Evolutionary conservation across 2,113 vertebrate genomes (phyloP).

Genomic region (Pelodiscus sinensis): DNA sequence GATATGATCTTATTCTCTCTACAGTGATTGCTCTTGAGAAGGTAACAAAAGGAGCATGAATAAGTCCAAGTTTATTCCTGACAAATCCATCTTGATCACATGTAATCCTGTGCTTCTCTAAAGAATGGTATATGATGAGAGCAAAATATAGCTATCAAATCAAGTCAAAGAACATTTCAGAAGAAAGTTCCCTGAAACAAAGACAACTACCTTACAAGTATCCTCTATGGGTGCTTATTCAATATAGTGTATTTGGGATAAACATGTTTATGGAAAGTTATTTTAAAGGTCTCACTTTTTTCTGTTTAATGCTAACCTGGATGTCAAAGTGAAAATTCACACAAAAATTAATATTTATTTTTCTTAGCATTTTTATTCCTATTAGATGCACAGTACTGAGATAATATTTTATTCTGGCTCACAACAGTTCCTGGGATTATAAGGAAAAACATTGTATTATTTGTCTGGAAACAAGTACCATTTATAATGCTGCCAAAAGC

Average conservation of each 20-base stretch:
- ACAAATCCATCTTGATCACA: not conserved
- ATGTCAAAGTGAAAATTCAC: not conserved
- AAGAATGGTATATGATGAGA: constrained; percentile 18
- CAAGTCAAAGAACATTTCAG: constrained; percentile 3
- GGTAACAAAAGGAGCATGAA: not conserved
- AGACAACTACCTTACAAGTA: not conserved
- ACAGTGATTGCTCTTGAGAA: not conserved
- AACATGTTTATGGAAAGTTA: not conserved
- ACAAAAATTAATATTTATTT: not conserved
- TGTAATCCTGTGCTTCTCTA: not conserved
- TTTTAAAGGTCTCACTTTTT: not conserved
- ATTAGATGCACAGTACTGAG: not conserved
- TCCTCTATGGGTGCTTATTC: not conserved
- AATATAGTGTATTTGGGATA: not conserved
- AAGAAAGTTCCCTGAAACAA: not conserved
- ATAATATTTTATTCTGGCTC: not conserved
- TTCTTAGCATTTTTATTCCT: not conserved
- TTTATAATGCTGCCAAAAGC: not conserved
- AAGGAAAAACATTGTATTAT: not conserved
- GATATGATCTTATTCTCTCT: not conserved
- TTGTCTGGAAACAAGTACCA: not conserved
- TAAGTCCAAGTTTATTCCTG: not conserved
- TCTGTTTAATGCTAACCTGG: not conserved
- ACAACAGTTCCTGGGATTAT: not conserved
- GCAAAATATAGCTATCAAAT: constrained; percentile 14